phyloP scores from a whole-genome alignment of 2,797 vertebrate species.

The Peromyscus aztecus region DNA sequence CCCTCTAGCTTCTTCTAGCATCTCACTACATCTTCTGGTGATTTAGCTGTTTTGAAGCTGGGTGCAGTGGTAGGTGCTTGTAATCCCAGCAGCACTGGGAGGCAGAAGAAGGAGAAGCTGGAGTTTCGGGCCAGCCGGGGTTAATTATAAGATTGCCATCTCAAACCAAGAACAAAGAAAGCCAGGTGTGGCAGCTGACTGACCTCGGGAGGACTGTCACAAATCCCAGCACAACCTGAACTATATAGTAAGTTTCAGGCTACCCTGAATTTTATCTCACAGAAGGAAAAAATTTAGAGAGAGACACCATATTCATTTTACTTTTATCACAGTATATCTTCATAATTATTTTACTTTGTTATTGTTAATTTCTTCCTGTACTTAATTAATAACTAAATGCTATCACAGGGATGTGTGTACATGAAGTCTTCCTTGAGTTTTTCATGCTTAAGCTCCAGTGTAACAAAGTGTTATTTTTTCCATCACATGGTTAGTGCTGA shows the following conservation, averaged over 20 bases:
- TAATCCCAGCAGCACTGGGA: neutral
- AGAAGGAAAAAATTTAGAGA: neutral
- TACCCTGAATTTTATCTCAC: neutral
- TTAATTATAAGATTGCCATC: neutral
- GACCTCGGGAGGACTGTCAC: neutral
- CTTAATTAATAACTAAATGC: neutral
- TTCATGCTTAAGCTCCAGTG: neutral
- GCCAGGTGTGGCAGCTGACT: neutral
- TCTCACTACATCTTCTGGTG: neutral
- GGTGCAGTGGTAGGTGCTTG: neutral
- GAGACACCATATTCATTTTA: neutral
- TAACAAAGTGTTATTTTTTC: neutral
- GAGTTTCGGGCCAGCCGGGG: neutral
- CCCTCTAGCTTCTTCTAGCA: neutral
- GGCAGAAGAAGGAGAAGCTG: neutral
- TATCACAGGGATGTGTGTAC: neutral
- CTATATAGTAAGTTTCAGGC: neutral
- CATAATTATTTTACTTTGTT: neutral
- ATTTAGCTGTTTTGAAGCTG: neutral
- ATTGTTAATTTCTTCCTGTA: neutral
- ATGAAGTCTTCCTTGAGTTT: neutral
- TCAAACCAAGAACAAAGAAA: neutral
- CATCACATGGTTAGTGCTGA: neutral
- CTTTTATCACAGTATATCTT: neutral
- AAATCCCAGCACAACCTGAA: neutral